Conservation (phyloP, 2,797 vertebrate species). For the Liasis olivaceus region DNA sequence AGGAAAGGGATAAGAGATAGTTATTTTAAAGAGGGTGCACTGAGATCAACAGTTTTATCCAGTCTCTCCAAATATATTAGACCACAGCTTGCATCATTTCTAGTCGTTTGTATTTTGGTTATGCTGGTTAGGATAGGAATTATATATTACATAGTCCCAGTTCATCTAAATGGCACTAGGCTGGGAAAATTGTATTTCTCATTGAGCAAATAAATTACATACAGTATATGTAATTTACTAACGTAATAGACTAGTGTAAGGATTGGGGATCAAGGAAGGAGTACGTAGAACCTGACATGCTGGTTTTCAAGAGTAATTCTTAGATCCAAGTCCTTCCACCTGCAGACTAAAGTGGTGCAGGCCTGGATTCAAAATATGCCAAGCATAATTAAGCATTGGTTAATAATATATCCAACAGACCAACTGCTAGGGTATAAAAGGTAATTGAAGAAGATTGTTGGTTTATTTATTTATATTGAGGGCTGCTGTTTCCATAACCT, state of each 20-base stretch:
- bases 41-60: background rate
- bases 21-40: background rate
- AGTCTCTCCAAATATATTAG: background rate
- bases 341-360: background rate
- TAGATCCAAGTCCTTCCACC: background rate
- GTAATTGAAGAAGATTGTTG: background rate
- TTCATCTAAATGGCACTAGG: background rate
- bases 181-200: background rate
- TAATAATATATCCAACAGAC: background rate
- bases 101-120: background rate
- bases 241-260: no score
- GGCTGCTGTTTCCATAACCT: background rate
- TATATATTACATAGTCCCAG: background rate
- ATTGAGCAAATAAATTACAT: no score
- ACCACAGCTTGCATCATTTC: background rate
- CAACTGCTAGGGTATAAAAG: background rate
- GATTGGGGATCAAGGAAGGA: background rate
- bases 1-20: background rate
- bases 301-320: background rate
- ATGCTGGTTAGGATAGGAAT: background rate
- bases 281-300: background rate
- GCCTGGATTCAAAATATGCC: no score
- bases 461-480: background rate
- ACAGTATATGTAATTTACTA: no score
- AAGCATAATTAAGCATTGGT: background rate